Base-by-base conservation (phyloP, 1,140 invertebrate genomes). In the Linepithema humile region DNA sequence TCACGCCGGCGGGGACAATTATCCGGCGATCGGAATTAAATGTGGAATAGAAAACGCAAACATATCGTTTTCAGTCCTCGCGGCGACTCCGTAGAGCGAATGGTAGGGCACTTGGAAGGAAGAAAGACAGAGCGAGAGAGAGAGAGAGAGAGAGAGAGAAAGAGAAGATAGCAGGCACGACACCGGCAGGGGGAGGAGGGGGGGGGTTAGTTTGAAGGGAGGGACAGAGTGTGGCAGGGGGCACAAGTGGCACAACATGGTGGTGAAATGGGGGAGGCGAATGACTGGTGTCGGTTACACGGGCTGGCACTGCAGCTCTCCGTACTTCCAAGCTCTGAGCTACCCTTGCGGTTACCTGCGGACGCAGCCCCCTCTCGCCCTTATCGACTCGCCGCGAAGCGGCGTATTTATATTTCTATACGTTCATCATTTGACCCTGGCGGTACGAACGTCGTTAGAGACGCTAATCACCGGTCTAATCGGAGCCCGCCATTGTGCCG, bases 211-310 rank as follows among this genome's bases (percentile, higher is more conserved):
- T 29, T 70, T 12, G 78, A 74, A 50, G 15, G 15, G 53, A 65
- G 53, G 64, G 87, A 87, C 59, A 74, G 74, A 87, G 72, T 75
- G 86, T 74, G 84, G 82, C 72, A 88, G 64, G 83, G 83, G 90
- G 88, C 85, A 93, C 90, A 93, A 93, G 92, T 93, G 91, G 91
- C 90, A 91, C 91, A 93, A 92, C 91, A 92, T 93, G 91, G 91
- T 91, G 91, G 90, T 90, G 90, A 93, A 92, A 93, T 89, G 90
- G 87, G 92, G 92, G 90, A 92, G 90, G 93, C 91, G 90, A 93
- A 92, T 93, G 92, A 93, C 92, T 93, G 93, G 93, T 93, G 92
- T 93, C 92, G 90, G 92, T 93, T 93, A 93, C 93, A 93, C 93
- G 85, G 91, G 90, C 93, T 93, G 92, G 93, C 92, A 93, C 93